Evolutionary conservation across 2,113 vertebrate species (phyloP), one percentile per base, ranked within the genome.

Genomic region (Sturnira hondurensis): DNA sequence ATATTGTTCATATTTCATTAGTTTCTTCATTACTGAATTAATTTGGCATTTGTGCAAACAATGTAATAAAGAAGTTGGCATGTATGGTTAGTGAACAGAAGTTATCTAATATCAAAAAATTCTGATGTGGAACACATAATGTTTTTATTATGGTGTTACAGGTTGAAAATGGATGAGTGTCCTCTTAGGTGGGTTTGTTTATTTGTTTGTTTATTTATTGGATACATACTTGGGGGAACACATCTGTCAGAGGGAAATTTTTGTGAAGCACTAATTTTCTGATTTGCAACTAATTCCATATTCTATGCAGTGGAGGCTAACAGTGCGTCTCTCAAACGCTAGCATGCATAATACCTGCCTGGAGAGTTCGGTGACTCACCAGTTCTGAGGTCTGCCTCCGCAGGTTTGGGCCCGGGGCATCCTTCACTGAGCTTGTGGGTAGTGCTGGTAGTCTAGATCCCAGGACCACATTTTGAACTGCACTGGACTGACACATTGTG

Each of bases 71-170:
- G 47, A 84, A 10, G 45, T 94, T 93, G 92, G 33, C 80, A 83
- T 82, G 86, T 94, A 86, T 65, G 80, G 63, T 93, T 93, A 83
- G 16, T 86, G 43, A 61, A 94, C 38, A 86, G 65, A 92, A 94
- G 52, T 1, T 89, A 83, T 94, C 81, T 90, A 89, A 89, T 95
- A 67, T 73, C 10, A 89, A 96, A 89, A 87, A 54, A 33, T 67
- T 94, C 43, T 77, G 68, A 86, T 45, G 87, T 94, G 31, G 77
- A 87, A 80, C 22, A 88, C 50, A 73, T 73, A 47, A 77, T 77
- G 4, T 68, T 94, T 76, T 94, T 83, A 41, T 86, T 28, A 3
- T 86, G 67, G 58, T 94, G 74, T 56, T 90, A 76, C 14, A 83
- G 61, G 70, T 92, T 96, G 92, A 81, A 54, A 76, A 43, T 81